A percentile compares a stretch with the other conserved stretches of the same genome.
Evolutionary conservation across 2,113 vertebrate species (phyloP).

Genomic region (Haemorhous mexicanus): DNA sequence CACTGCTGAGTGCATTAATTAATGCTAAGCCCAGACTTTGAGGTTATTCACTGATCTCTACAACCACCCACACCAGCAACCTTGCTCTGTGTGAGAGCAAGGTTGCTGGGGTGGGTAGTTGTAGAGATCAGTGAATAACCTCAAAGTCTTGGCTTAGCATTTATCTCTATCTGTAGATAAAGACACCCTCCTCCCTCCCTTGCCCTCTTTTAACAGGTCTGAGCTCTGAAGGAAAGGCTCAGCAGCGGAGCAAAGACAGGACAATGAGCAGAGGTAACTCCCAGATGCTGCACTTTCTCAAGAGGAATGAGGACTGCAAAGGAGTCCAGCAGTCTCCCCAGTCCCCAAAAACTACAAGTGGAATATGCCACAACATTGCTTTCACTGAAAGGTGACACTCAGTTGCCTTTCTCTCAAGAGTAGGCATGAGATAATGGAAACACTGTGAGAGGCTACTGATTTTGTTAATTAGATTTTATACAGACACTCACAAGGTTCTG

Average conservation of each 20-base stretch:
- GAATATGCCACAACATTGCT: not conserved
- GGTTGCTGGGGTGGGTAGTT: no score
- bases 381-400: not conserved
- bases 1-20: not conserved
- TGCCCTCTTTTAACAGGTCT: not conserved
- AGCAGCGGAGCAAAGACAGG: not conserved
- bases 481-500: not conserved
- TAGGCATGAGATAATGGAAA: not conserved
- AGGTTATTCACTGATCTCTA: not conserved
- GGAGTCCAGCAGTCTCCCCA: not conserved
- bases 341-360: not conserved
- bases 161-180: not conserved
- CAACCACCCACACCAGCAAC: not conserved
- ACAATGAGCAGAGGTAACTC: not conserved
- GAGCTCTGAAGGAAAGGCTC: not conserved
- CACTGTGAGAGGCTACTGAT: not conserved
- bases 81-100: fast-evolving
- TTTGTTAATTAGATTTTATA: not conserved
- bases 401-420: not conserved
- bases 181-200: not conserved
- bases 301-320: not conserved
- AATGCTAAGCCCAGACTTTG: not conserved
- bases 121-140: no score
- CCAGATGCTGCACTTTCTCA: not conserved
- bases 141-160: no score